Evolutionary conservation across 2,113 vertebrate genomes (phyloP).

Genomic region (Misgurnus mizolepis): DNA sequence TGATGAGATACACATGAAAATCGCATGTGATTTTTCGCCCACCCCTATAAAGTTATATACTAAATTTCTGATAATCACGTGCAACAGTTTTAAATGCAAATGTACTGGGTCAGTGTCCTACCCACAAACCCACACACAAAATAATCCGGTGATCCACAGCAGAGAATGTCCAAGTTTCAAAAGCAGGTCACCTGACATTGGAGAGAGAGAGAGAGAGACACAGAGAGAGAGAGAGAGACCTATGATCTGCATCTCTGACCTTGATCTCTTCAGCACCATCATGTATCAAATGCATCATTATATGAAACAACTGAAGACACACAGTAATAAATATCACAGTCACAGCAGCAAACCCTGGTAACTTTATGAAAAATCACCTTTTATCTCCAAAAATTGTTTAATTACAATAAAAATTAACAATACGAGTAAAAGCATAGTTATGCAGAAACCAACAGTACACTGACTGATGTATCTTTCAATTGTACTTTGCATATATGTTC

Average conservation of each 20-base stretch:
- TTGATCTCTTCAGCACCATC: slow-evolving; percentile 21
- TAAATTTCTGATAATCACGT: too few species aligned
- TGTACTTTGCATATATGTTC: too few species aligned
- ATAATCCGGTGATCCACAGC: slow-evolving; percentile 35
- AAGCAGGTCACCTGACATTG: slow-evolving; percentile 36
- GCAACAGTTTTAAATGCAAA: background rate
- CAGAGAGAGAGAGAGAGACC: background rate
- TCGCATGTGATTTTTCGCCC: too few species aligned
- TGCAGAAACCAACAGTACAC: too few species aligned
- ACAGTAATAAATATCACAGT: background rate
- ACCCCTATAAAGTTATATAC: too few species aligned
- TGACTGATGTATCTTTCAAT: too few species aligned
- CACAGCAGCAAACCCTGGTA: background rate
- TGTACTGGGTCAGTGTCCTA: slow-evolving; percentile 19
- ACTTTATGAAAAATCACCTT: background rate
- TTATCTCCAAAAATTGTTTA: background rate
- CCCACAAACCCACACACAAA: slow-evolving; percentile 5
- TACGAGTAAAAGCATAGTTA: background rate
- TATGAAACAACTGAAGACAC: background rate
- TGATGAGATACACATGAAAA: too few species aligned
- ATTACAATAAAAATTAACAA: background rate
- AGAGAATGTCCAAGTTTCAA: slow-evolving; percentile 23
- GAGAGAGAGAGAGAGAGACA: slow-evolving; percentile 13
- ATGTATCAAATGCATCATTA: slow-evolving; percentile 9
- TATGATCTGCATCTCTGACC: slow-evolving; percentile 23